phyloP scores from a whole-genome alignment of 2,113 vertebrate genomes.

The Seriola dumerili region DNA sequence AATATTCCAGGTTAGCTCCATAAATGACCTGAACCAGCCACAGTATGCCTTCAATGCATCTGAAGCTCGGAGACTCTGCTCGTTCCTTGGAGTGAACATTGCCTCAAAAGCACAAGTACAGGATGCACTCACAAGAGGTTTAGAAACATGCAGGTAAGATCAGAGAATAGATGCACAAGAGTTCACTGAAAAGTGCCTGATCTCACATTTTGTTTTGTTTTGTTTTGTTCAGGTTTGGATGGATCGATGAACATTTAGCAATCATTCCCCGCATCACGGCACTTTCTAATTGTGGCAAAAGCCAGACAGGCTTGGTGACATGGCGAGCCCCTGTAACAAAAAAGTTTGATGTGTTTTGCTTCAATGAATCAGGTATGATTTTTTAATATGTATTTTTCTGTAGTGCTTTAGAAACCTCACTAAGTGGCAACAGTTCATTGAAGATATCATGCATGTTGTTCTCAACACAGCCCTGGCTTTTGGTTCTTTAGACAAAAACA shows the following conservation, averaged over 20 bases:
- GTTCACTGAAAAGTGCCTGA: neutral
- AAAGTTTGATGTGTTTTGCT: conserved; percentile 86
- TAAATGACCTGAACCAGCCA: conserved; percentile 10
- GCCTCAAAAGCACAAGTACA: conserved; percentile 87
- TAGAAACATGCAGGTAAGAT: conserved; percentile 94
- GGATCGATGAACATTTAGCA: conserved; percentile 86
- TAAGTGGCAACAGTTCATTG: neutral
- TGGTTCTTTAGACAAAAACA: neutral
- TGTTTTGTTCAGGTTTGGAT: conserved; percentile 87
- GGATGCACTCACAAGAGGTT: conserved; percentile 81
- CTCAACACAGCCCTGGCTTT: neutral
- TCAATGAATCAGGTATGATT: conserved; percentile 89
- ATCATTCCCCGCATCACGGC: conserved; percentile 87
- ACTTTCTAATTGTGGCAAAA: conserved; percentile 87
- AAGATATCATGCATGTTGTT: neutral
- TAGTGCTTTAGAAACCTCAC: too few species aligned
- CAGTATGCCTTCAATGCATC: conserved; percentile 80
- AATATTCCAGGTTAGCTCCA: conserved; percentile 77
- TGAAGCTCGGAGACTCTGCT: conserved; percentile 85
- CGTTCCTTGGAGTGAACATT: conserved; percentile 79
- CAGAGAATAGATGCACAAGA: neutral
- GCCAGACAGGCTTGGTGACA: conserved; percentile 80
- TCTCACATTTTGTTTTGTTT: neutral
- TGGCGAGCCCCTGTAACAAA: conserved; percentile 71
- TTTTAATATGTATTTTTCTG: neutral